phyloP scores from a whole-genome alignment of 2,888 invertebrate genomes.

The Candidula unifasciata region DNA sequence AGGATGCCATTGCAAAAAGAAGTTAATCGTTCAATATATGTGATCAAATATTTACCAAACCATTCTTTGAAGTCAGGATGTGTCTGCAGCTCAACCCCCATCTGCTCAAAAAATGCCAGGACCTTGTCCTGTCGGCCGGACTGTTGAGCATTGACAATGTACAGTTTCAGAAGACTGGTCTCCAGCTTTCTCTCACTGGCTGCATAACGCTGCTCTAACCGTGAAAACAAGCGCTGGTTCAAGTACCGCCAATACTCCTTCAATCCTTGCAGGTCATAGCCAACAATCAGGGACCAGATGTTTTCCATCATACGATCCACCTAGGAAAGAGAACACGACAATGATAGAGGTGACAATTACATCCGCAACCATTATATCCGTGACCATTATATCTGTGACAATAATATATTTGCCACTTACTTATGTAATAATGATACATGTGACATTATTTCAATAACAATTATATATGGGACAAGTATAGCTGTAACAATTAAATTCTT shows the following conservation, averaged over 20 bases:
- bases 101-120: conserved; percentile 91
- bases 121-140: conserved; percentile 91
- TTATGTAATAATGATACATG: too few relatives aligned
- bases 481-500: too few relatives aligned
- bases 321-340: conserved; percentile 56
- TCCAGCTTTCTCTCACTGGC: conserved; percentile 72
- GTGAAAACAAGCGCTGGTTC: conserved; percentile 90
- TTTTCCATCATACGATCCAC: conserved; percentile 83
- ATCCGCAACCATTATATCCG: too few relatives aligned
- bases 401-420: too few relatives aligned
- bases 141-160: conserved; percentile 90
- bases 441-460: too few relatives aligned
- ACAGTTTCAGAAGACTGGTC: conserved; percentile 85
- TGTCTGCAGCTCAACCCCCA: conserved; percentile 90
- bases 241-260: conserved; percentile 93
- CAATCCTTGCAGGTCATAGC: conserved; percentile 88
- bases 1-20: too few relatives aligned
- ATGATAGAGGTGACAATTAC: too few relatives aligned
- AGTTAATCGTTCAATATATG: background rate
- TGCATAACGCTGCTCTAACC: conserved; percentile 89
- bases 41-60: conserved; percentile 88
- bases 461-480: too few relatives aligned
- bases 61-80: conserved; percentile 97
- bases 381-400: too few relatives aligned
- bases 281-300: conserved; percentile 85